phyloP scores from a whole-genome alignment of 2,797 vertebrate genomes.

The Trachurus trachurus region DNA sequence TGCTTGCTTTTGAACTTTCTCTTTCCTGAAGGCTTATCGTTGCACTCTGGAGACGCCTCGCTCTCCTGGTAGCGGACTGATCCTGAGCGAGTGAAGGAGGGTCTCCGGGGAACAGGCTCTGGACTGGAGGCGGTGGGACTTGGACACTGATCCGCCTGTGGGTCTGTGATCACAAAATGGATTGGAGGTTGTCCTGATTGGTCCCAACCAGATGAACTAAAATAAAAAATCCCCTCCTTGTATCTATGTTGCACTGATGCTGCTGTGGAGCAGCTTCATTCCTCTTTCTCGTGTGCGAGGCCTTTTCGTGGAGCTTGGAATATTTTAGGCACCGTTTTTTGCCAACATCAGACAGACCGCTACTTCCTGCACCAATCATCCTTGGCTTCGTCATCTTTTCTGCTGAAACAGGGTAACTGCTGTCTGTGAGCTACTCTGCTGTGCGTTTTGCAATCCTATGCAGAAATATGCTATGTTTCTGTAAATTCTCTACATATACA shows the following conservation, averaged over 20 bases:
- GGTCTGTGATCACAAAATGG: conserved; percentile 68
- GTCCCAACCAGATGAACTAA: not conserved
- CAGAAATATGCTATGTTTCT: not conserved
- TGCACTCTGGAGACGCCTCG: conserved; percentile 82
- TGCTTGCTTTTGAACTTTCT: conserved; percentile 99
- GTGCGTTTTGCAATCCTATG: conserved; percentile 21
- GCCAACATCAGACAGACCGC: conserved; percentile 20
- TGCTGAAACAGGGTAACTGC: conserved; percentile 21
- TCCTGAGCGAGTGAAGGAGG: conserved; percentile 84
- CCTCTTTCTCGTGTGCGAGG: conserved; percentile 12
- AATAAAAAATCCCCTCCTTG: not conserved
- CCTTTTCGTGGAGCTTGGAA: conserved; percentile 6
- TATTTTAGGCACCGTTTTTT: conserved; percentile 14
- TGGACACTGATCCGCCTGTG: conserved; percentile 66
- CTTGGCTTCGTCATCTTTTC: conserved; percentile 24
- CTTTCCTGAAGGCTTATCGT: conserved; percentile 96
- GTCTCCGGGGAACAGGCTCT: conserved; percentile 73
- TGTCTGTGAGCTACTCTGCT: conserved; percentile 28
- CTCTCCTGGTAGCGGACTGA: conserved; percentile 84
- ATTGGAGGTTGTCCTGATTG: conserved; percentile 3
- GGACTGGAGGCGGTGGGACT: conserved; percentile 74
- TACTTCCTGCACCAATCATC: conserved; percentile 24
- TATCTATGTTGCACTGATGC: not conserved
- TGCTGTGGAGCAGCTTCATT: not conserved
- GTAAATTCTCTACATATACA: not conserved